Percentiles rank a stretch among this genome's conserved stretches.
phyloP scores from a whole-genome alignment of 2,888 invertebrate genomes.

The Mechanitis messenoides region DNA sequence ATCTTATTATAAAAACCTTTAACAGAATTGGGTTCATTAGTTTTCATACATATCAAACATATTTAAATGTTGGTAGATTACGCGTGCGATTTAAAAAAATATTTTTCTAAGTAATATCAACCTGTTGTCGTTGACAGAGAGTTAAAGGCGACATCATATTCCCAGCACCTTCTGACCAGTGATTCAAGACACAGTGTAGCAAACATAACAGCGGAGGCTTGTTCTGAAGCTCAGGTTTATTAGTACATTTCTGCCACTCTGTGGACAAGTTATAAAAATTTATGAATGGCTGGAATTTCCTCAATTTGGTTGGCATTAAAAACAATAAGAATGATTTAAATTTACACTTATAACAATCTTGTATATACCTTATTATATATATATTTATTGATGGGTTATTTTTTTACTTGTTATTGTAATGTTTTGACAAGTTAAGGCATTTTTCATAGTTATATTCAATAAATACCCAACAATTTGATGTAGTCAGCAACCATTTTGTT shows the following conservation, averaged over 20 bases:
- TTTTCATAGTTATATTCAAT: too few species aligned
- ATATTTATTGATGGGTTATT: too few species aligned
- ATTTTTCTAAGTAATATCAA: slow-evolving; percentile 24
- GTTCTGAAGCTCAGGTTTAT: slow-evolving; percentile 51
- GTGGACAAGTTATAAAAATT: slow-evolving; percentile 10
- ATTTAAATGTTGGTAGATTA: too few species aligned
- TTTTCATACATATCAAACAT: neutral
- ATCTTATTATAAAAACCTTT: too few species aligned
- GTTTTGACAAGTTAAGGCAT: too few species aligned
- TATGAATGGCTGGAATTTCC: neutral
- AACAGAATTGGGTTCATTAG: too few species aligned
- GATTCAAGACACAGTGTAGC: slow-evolving; percentile 66
- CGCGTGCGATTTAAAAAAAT: slow-evolving; percentile 1
- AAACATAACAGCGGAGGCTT: slow-evolving; percentile 72
- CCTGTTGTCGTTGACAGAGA: slow-evolving; percentile 75
- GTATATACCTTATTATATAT: too few species aligned
- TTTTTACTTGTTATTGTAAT: too few species aligned
- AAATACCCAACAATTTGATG: slow-evolving; percentile 68
- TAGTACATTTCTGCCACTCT: slow-evolving; percentile 79
- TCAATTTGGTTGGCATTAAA: too few species aligned
- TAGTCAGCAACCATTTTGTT: slow-evolving; percentile 65
- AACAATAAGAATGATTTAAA: too few species aligned
- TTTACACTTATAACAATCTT: too few species aligned
- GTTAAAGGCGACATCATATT: slow-evolving; percentile 73
- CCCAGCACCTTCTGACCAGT: slow-evolving; percentile 74